phyloP scores from a whole-genome alignment of 1,140 invertebrate genomes.

The Luehdorfia chinensis region DNA sequence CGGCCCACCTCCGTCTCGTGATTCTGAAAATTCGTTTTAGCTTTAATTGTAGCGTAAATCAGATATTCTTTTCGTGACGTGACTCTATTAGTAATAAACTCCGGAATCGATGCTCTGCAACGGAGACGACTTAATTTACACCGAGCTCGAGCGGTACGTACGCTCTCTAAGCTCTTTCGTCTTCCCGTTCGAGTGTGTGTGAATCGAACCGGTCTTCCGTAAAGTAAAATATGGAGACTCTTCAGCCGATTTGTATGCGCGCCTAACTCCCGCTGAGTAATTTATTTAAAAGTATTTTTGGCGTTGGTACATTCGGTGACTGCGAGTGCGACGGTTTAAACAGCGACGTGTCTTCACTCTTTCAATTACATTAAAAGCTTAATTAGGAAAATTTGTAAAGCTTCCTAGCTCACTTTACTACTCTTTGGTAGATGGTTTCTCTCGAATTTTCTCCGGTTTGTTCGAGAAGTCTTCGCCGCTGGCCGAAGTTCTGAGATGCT shows the following conservation, averaged over 20 bases:
- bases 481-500: constrained; percentile 64
- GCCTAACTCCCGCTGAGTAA: constrained; percentile 56
- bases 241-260: constrained; percentile 64
- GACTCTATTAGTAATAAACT: constrained; percentile 60
- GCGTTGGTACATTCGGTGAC: constrained; percentile 34
- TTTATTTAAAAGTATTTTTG: constrained; percentile 71
- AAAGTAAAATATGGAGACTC: constrained; percentile 63
- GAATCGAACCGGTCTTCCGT: constrained; percentile 52
- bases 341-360: constrained; percentile 54
- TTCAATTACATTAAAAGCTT: constrained; percentile 75
- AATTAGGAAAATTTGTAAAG: constrained; percentile 72
- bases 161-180: constrained; percentile 29
- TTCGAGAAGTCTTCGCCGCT: constrained; percentile 48
- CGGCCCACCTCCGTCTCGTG: constrained; percentile 41
- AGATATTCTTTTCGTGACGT: constrained; percentile 60
- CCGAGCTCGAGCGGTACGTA: constrained; percentile 38
- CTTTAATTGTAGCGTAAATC: constrained; percentile 66
- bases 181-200: constrained; percentile 47
- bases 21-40: constrained; percentile 48
- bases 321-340: constrained; percentile 25
- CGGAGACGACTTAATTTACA: constrained; percentile 67
- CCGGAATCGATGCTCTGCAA: constrained; percentile 43
- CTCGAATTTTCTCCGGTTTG: constrained; percentile 63
- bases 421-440: constrained; percentile 57
- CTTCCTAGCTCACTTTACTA: constrained; percentile 55